Conservation (phyloP, 2,797 vertebrate species). For the Glyptemys insculpta region DNA sequence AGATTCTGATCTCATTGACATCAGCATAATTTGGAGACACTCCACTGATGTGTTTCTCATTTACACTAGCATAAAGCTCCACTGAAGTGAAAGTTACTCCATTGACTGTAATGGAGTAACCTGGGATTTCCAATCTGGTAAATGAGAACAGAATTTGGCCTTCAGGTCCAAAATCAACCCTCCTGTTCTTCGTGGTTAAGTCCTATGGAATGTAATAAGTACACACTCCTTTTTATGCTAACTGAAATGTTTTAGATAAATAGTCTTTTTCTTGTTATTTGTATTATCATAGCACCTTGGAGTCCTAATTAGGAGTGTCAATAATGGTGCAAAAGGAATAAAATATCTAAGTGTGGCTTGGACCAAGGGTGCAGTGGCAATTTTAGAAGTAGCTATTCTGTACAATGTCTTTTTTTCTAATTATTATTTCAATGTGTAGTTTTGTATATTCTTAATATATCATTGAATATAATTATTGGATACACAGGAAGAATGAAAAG, state of each 20-base stretch:
- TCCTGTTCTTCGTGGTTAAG: neutral
- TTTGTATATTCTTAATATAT: neutral
- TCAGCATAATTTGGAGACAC: constrained; percentile 16
- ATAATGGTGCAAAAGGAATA: neutral
- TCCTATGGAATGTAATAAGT: neutral
- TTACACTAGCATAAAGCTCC: neutral
- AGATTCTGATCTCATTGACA: constrained; percentile 8
- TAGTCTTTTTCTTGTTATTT: neutral
- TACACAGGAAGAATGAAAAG: neutral
- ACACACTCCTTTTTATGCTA: neutral
- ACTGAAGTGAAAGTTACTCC: neutral
- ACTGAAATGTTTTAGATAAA: neutral
- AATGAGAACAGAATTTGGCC: neutral
- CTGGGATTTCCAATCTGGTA: neutral
- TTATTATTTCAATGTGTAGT: neutral
- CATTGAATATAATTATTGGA: neutral
- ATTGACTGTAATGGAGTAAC: neutral
- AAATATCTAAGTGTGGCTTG: neutral
- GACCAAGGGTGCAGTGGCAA: neutral
- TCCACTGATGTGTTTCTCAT: neutral
- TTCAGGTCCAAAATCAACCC: neutral
- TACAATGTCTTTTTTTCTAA: neutral
- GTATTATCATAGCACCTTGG: too few relatives aligned
- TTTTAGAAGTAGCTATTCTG: neutral
- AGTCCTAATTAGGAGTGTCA: too few relatives aligned